Conservation (phyloP, 2,797 vertebrate species). For the Mycteria americana region DNA sequence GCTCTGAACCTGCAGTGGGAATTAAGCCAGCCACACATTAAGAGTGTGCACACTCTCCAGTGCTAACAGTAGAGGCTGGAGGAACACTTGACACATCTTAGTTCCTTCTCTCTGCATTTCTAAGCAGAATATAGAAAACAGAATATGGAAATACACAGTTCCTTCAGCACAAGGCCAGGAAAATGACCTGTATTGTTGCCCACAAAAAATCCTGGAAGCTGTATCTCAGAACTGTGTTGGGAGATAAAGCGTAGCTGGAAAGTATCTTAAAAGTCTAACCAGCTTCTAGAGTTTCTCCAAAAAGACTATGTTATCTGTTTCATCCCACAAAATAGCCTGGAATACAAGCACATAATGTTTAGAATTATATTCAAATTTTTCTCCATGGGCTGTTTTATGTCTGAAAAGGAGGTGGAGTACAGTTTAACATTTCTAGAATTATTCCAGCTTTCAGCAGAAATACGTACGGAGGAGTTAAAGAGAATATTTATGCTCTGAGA, state of each 20-base stretch:
- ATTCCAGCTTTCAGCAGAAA: neutral
- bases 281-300: neutral
- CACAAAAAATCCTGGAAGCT: neutral
- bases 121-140: neutral
- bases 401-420: neutral
- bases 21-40: neutral
- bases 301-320: neutral
- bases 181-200: neutral
- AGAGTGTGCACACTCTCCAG: rapidly evolving
- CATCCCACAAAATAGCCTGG: neutral
- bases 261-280: neutral
- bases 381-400: neutral
- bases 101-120: neutral
- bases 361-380: neutral
- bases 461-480: neutral
- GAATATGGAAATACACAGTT: neutral
- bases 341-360: neutral
- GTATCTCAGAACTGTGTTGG: neutral
- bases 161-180: neutral
- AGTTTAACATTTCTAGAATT: neutral
- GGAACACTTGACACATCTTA: neutral
- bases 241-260: neutral
- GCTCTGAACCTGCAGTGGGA: neutral
- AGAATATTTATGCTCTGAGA: neutral
- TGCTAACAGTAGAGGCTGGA: neutral